Evolutionary conservation across 2,113 vertebrate genomes (phyloP).

Genomic region (Thunnus maccoyii): DNA sequence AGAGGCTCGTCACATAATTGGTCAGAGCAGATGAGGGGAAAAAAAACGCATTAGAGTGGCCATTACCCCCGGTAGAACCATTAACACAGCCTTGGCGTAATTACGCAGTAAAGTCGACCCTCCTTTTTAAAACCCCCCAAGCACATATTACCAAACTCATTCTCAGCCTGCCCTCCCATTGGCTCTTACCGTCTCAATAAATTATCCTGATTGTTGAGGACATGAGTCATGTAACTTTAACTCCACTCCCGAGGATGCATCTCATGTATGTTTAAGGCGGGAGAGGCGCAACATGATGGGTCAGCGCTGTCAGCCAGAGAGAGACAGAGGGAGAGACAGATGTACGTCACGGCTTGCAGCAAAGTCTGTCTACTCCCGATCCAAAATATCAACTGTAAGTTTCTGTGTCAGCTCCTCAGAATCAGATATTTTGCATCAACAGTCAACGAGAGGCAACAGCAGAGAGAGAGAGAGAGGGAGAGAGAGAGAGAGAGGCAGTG

Average conservation of each 20-base stretch:
- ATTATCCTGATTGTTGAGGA: conserved; percentile 33
- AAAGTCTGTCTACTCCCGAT: neutral
- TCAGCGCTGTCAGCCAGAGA: conserved; percentile 1
- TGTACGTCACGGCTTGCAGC: neutral
- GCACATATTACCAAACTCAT: conserved; percentile 24
- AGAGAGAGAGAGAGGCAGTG: no score
- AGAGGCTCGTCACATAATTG: conserved; percentile 15
- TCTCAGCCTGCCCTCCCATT: neutral
- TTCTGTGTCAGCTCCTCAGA: neutral
- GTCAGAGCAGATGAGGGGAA: conserved; percentile 7
- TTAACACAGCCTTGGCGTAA: conserved; percentile 44
- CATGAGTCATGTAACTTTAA: conserved; percentile 22
- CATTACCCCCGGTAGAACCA: conserved; percentile 24
- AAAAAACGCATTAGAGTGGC: conserved; percentile 2
- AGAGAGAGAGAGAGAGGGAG: neutral
- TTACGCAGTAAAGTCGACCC: conserved; percentile 28
- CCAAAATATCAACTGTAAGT: neutral
- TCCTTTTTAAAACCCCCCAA: conserved; percentile 16
- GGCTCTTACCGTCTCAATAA: neutral
- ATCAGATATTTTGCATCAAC: neutral
- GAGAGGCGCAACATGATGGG: neutral
- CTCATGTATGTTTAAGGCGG: conserved; percentile 23
- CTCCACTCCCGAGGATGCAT: conserved; percentile 2
- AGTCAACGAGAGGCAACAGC: neutral
- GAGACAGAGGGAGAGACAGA: neutral